phyloP scores from a whole-genome alignment of 1,140 invertebrate genomes.

The Ladona fulva region DNA sequence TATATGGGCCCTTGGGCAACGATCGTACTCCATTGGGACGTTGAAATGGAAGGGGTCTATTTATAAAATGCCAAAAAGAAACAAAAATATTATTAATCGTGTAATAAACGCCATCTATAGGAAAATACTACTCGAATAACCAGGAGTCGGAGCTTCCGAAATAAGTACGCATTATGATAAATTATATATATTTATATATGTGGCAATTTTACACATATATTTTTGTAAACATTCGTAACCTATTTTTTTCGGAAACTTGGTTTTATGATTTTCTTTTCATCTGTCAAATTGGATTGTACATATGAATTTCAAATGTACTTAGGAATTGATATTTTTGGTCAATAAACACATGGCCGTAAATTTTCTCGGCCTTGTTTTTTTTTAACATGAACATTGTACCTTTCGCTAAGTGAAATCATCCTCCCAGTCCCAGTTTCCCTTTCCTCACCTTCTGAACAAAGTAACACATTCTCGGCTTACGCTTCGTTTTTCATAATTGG shows the following conservation, averaged over 20 bases:
- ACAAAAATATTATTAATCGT: not conserved
- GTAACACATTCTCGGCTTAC: not conserved
- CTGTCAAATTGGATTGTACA: slow-evolving; percentile 9
- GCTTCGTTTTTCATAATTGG: not conserved
- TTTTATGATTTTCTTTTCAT: slow-evolving; percentile 5
- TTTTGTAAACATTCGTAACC: not conserved
- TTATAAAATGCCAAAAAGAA: not conserved
- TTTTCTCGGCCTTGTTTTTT: slow-evolving; percentile 1
- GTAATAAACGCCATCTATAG: not conserved
- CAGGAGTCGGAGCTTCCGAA: not conserved
- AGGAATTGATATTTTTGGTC: slow-evolving; percentile 14
- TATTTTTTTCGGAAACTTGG: slow-evolving; percentile 10
- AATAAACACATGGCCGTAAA: slow-evolving; percentile 14
- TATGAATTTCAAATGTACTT: slow-evolving; percentile 10
- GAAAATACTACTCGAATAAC: not conserved
- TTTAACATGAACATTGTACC: not conserved
- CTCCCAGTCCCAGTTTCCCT: no score
- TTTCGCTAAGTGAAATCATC: not conserved
- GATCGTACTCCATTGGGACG: not conserved
- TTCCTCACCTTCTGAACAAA: not conserved
- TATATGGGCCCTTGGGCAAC: not conserved
- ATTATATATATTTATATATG: slow-evolving; percentile 16
- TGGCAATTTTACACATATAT: not conserved
- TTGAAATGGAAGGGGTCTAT: not conserved
- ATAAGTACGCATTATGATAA: slow-evolving; percentile 10